phyloP scores from a whole-genome alignment of 2,113 vertebrate genomes.

The Callipepla squamata region DNA sequence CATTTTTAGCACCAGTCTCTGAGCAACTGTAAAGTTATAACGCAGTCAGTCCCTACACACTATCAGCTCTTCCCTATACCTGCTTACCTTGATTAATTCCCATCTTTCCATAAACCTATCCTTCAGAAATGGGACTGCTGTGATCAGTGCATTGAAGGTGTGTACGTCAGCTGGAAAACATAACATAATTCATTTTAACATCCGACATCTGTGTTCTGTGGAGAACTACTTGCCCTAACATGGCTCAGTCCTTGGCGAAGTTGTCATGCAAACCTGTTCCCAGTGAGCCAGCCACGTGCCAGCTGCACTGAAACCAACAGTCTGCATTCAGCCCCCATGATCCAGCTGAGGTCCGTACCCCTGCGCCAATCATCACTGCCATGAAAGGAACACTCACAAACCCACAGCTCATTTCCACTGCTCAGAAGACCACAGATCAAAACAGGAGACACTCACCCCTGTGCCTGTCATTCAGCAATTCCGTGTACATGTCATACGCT shows the following conservation, averaged over 20 bases:
- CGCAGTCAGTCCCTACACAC: background rate
- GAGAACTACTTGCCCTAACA: background rate
- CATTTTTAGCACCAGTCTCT: background rate
- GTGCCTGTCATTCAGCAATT: constrained; percentile 87
- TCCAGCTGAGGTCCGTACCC: constrained; percentile 74
- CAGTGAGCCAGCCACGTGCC: constrained; percentile 20
- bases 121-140: constrained; percentile 69
- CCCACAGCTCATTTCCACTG: fast-evolving
- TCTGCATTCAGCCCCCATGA: constrained; percentile 77
- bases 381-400: background rate
- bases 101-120: constrained; percentile 80
- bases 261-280: constrained; percentile 35
- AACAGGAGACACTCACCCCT: constrained; percentile 78
- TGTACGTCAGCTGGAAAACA: constrained; percentile 85
- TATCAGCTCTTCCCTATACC: background rate
- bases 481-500: constrained; percentile 85
- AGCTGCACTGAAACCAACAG: background rate
- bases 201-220: background rate
- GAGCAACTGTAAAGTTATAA: background rate
- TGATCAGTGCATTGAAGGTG: constrained; percentile 88
- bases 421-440: background rate
- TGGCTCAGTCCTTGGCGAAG: constrained; percentile 58
- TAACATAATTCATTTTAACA: background rate
- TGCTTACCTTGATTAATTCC: constrained; percentile 83
- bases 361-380: constrained; percentile 73